These are phyloP conservation scores for Nannoperca australis DNA, from an alignment of 2,797 vertebrate species.

Conservation along the genomic window DNA sequence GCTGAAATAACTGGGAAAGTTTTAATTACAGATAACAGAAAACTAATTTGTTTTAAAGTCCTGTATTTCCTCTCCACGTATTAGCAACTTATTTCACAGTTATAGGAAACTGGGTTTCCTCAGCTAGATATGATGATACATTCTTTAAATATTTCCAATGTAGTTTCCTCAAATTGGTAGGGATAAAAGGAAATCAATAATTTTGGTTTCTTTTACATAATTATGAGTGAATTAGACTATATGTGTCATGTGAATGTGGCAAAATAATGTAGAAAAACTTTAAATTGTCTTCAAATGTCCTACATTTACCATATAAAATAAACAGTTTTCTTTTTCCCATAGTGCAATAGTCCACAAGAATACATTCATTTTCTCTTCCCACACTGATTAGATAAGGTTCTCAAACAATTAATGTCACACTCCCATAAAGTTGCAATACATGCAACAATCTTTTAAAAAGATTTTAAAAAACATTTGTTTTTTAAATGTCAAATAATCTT, in stretches of 20 bases:
- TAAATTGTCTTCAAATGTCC: background rate
- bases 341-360: background rate
- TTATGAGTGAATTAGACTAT: background rate
- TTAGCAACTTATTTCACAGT: background rate
- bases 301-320: background rate
- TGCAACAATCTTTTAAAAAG: too few species aligned
- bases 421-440: background rate
- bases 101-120: background rate
- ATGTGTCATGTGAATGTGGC: background rate
- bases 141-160: background rate
- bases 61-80: background rate
- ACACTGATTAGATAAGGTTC: background rate
- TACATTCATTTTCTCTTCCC: background rate
- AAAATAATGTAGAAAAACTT: background rate
- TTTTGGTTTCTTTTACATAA: background rate
- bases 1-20: slow-evolving; percentile 10
- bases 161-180: background rate
- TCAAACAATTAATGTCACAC: background rate
- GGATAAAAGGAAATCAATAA: background rate
- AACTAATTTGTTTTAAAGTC: background rate
- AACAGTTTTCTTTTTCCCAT: background rate
- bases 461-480: too few species aligned
- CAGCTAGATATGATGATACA: background rate
- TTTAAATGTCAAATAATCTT: too few species aligned
- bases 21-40: slow-evolving; percentile 27